Evolutionary conservation across 2,113 vertebrate genomes (phyloP).

Genomic region (Brachionichthys hirsutus): DNA sequence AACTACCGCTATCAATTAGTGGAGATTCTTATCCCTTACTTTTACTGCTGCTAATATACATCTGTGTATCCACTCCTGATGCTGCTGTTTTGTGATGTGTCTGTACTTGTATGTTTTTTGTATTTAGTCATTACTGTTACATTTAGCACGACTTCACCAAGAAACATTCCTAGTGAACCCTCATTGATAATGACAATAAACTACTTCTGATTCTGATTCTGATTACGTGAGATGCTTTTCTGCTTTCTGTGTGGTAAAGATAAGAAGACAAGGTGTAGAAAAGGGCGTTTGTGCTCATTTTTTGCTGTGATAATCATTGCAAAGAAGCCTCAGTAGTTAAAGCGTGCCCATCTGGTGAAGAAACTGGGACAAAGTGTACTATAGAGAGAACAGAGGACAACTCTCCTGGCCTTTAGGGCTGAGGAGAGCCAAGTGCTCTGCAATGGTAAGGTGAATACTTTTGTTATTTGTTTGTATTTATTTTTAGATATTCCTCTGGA

Average conservation of each 20-base stretch:
- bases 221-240: conserved; percentile 5
- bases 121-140: no score
- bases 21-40: not conserved
- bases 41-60: no score
- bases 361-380: conserved; percentile 79
- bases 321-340: conserved; percentile 67
- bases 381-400: conserved; percentile 71
- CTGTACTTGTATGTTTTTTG: no score
- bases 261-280: conserved; percentile 30
- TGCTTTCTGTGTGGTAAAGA: conserved; percentile 20
- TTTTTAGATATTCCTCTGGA: conserved; percentile 53
- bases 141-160: no score
- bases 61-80: no score
- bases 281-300: conserved; percentile 46
- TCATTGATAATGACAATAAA: no score
- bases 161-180: no score
- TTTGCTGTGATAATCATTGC: conserved; percentile 67
- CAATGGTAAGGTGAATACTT: conserved; percentile 64
- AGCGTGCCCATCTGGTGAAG: conserved; percentile 74
- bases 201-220: no score
- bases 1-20: conserved; percentile 16
- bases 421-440: conserved; percentile 55
- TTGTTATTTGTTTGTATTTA: conserved; percentile 40
- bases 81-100: no score
- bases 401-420: conserved; percentile 69